Percentiles rank a stretch among this genome's conserved stretches.
phyloP scores from a whole-genome alignment of 1,140 invertebrate species.

The Phocides pigmalion region DNA sequence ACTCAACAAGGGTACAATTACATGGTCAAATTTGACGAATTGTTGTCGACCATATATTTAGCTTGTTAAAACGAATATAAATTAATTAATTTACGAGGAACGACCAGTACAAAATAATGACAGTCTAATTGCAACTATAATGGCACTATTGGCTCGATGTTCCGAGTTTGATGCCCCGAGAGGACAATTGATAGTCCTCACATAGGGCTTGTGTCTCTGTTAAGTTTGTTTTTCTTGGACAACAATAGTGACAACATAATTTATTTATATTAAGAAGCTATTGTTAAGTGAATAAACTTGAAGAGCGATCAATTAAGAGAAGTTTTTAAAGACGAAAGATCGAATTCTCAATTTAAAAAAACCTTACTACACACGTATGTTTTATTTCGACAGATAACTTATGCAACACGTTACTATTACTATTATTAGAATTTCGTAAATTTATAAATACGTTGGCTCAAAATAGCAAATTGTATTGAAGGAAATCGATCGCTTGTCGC shows the following conservation, averaged over 20 bases:
- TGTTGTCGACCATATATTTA: background rate
- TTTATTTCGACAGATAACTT: no score
- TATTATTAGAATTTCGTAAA: no score
- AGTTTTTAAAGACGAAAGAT: no score
- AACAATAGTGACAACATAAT: no score
- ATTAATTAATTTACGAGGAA: background rate
- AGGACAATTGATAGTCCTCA: background rate
- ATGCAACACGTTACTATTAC: no score
- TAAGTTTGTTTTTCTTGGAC: background rate
- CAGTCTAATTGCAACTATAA: background rate
- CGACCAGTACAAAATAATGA: background rate
- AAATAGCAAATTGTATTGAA: background rate
- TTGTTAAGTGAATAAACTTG: no score
- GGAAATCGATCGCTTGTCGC: conserved; percentile 24
- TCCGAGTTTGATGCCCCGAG: background rate
- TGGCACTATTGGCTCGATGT: background rate
- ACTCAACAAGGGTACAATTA: conserved; percentile 20
- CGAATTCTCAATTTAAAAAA: no score
- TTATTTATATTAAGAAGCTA: no score
- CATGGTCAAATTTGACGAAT: background rate
- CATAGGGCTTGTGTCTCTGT: background rate
- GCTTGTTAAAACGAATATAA: background rate
- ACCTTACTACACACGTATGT: no score
- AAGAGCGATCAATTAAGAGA: no score
- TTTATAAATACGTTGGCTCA: no score